Evolutionary conservation across 1,140 invertebrate genomes (phyloP).

Genomic region (Drosophila biarmipes): DNA sequence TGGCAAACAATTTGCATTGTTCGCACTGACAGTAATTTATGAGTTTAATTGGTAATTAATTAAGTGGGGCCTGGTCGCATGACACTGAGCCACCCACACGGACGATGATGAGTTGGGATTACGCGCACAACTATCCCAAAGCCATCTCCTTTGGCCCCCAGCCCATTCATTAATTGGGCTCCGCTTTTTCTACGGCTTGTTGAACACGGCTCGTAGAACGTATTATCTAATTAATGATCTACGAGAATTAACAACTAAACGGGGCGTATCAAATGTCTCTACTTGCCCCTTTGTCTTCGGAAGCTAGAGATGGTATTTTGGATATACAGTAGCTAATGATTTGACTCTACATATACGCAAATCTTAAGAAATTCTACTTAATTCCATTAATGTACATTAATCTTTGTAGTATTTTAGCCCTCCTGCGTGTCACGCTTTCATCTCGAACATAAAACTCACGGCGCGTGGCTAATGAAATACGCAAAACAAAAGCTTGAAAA

Average conservation of each 20-base stretch:
- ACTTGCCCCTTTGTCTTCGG: slow-evolving; percentile 7
- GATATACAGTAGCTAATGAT: too few species aligned
- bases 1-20: slow-evolving; percentile 20
- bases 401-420: not conserved
- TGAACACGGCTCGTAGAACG: slow-evolving; percentile 54
- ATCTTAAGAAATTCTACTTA: not conserved
- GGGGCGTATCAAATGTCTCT: slow-evolving; percentile 58
- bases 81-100: slow-evolving; percentile 39
- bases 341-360: too few species aligned
- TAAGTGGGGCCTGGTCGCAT: slow-evolving; percentile 46
- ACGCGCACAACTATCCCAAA: slow-evolving; percentile 18
- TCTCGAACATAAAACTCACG: slow-evolving; percentile 28
- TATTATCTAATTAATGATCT: slow-evolving; percentile 68
- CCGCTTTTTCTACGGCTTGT: slow-evolving; percentile 53
- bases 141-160: slow-evolving; percentile 45
- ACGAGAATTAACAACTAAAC: slow-evolving; percentile 56
- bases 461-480: slow-evolving; percentile 58
- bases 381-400: not conserved
- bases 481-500: slow-evolving; percentile 29
- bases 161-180: slow-evolving; percentile 69
- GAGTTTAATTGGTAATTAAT: slow-evolving; percentile 72
- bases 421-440: slow-evolving; percentile 31
- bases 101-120: slow-evolving; percentile 35
- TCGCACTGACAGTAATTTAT: slow-evolving; percentile 59
- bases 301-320: slow-evolving; percentile 12